Conservation (phyloP, 2,888 invertebrate genomes). For the Hermaeophaga mercurialis region DNA sequence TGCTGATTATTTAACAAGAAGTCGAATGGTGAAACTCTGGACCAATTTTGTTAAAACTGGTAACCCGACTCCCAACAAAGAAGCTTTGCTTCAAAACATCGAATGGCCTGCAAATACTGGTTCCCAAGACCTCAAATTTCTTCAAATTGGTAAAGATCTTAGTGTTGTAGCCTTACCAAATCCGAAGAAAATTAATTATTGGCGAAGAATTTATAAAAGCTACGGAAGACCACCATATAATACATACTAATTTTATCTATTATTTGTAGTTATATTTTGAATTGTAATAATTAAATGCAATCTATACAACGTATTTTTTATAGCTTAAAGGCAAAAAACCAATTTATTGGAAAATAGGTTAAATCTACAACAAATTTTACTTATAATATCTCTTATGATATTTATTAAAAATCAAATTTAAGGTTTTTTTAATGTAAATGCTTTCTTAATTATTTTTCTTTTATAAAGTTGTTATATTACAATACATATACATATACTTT, state of each 20-base stretch:
- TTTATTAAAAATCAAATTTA: no score
- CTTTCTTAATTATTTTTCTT: no score
- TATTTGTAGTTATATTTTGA: no score
- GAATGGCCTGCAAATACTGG: conserved; percentile 24
- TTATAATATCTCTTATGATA: no score
- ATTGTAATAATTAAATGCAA: no score
- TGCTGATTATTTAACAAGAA: conserved; percentile 29
- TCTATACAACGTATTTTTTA: no score
- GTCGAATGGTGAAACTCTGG: conserved; percentile 36
- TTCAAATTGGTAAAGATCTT: conserved; percentile 26
- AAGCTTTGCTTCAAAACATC: conserved; percentile 32
- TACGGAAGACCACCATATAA: conserved; percentile 29
- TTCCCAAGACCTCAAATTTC: conserved; percentile 7
- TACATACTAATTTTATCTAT: conserved; percentile 28
- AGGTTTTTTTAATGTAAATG: no score
- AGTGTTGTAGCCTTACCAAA: conserved; percentile 7
- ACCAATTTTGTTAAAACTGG: conserved; percentile 40
- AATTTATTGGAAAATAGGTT: no score
- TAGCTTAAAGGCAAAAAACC: no score
- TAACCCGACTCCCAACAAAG: conserved; percentile 37
- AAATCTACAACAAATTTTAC: no score
- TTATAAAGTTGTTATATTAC: no score
- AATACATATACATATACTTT: no score
- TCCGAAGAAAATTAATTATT: conserved; percentile 17
- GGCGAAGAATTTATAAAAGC: conserved; percentile 28